Conservation (phyloP, 2,888 invertebrate genomes). For the Oscheius sp. region DNA sequence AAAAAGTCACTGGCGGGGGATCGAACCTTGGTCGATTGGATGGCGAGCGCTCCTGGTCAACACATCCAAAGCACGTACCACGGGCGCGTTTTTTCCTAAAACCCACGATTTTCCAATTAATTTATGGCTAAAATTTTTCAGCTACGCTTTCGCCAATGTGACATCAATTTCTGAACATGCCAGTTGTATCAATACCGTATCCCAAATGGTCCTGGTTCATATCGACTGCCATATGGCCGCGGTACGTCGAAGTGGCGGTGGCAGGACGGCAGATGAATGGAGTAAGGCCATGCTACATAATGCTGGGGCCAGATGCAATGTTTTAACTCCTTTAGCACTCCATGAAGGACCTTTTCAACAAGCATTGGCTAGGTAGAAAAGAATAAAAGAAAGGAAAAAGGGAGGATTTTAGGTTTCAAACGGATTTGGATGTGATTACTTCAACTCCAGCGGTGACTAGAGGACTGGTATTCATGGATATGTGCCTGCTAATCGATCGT, state of each 20-base stretch:
- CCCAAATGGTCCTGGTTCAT: slow-evolving; percentile 96
- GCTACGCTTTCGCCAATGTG: slow-evolving; percentile 45
- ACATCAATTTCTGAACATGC: slow-evolving; percentile 82
- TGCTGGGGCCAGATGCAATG: slow-evolving; percentile 96
- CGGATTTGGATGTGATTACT: slow-evolving; percentile 43
- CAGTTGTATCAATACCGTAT: slow-evolving; percentile 36
- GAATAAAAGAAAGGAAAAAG: slow-evolving; percentile 75
- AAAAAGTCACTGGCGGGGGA: no score
- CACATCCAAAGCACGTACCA: no score
- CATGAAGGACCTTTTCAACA: slow-evolving; percentile 92
- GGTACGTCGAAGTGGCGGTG: slow-evolving; percentile 76
- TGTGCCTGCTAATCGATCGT: slow-evolving; percentile 50
- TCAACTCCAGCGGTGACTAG: slow-evolving; percentile 76
- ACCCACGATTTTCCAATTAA: no score
- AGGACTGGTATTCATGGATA: slow-evolving; percentile 49
- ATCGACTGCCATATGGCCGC: slow-evolving; percentile 98
- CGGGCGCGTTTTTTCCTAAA: no score
- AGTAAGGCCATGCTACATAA: slow-evolving; percentile 86
- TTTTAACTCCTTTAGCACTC: slow-evolving; percentile 94
- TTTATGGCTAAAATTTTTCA: not conserved
- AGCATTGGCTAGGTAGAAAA: slow-evolving; percentile 82
- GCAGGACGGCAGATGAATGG: slow-evolving; percentile 57
- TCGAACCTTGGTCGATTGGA: no score
- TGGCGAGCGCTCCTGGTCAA: no score
- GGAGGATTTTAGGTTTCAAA: slow-evolving; percentile 35